Base-by-base conservation (phyloP, 2,888 invertebrate species). In the Stenodema calcarata region DNA sequence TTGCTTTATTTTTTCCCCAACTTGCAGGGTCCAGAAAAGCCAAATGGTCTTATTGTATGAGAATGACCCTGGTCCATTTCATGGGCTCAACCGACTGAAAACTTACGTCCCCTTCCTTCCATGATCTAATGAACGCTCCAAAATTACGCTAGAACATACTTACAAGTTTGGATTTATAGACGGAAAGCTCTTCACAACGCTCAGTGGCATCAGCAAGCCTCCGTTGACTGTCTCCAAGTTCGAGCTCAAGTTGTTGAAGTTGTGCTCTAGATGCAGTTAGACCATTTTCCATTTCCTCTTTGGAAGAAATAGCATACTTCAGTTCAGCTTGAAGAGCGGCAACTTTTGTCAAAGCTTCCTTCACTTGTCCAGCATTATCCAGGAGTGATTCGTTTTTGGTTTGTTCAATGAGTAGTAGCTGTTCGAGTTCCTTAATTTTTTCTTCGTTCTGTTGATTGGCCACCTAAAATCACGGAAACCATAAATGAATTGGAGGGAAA, bases 301-400 rank as follows among this genome's bases (percentile, higher is more conserved):
- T 82, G 14, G 27, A 28, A 23, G 54, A 62, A 73, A 86, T 87
- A 35, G 87, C 54, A 4, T 12, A 30, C 35, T 87, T 82, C n/a
- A 87, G 23, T 82, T 88, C 87, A 27, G 27, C 18, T 81, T 81
- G 80, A 14, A 94, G 89, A 89, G 93, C 93, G 0, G 92, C 92
- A 88, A 95, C 92, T 88, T 93, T 93, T 90, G 95, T 94, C 87
- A 94, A 93, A 70, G 94, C 92, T 91, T 95, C 95, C n/a, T 94
- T 94, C 47, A 91, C 92, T 93, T 76, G 92, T 91, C 91, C 93
- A 90, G 89, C 93, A 91, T 92, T 94, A 87, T 90, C 90, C 90
- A 93, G 93, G 3, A 92, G 89, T 79, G 90, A 91, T 89, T 92
- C 92, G 1, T 91, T 90, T 88, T 92, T 91, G 86, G 91, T 91